Base-by-base conservation (phyloP, 2,113 vertebrate genomes). In the Hyaena hyaena region DNA sequence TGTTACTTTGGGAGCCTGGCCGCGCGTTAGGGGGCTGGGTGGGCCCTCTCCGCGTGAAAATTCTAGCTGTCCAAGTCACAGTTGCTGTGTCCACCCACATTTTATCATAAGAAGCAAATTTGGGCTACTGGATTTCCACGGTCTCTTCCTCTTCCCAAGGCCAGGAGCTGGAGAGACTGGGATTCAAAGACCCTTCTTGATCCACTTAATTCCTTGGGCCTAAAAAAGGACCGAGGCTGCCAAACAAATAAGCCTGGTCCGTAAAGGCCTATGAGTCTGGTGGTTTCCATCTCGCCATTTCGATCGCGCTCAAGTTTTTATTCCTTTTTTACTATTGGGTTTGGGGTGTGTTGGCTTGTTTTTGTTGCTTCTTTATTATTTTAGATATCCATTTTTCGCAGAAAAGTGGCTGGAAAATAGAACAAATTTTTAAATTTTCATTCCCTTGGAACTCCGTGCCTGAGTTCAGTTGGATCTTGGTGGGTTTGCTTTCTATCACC, bases 191-290 rank as follows among this genome's bases (percentile, higher is more conserved):
- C 45, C 39, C 55, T 63, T 5, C 1, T 66, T 48, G 88, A 94
- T 83, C 92, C 53, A 16, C 90, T 88, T 76, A 24, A 85, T 83
- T 92, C 79, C 74, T 93, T 58, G 45, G 74, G 65, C 82, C 88
- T 43, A 31, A 92, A 93, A 91, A 50, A 81, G 88, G 94, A 96
- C 83, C 3, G 43, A 31, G 66, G 33, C 86, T 82, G 43, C 53
- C 73, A 17, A 50, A 53, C 12, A 58, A 76, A 77, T 86, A 86
- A 85, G 81, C 80, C 79, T 43, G 16, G 76, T 24, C 89, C 4
- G 14, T 11, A 43, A 35, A 84, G 48, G 33, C 45, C 24, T 33
- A 9, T 35, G 73, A 79, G 28, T 19, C 35, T 45, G 69, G n/a
- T 33, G 9, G 45, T 61, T 66, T 71, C 65, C 45, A 45, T 63